A percentile compares a stretch with the other conserved stretches of the same genome.
These are phyloP conservation scores for Channa striata DNA, from an alignment of 2,797 vertebrate genomes.

Conservation along the genomic window DNA sequence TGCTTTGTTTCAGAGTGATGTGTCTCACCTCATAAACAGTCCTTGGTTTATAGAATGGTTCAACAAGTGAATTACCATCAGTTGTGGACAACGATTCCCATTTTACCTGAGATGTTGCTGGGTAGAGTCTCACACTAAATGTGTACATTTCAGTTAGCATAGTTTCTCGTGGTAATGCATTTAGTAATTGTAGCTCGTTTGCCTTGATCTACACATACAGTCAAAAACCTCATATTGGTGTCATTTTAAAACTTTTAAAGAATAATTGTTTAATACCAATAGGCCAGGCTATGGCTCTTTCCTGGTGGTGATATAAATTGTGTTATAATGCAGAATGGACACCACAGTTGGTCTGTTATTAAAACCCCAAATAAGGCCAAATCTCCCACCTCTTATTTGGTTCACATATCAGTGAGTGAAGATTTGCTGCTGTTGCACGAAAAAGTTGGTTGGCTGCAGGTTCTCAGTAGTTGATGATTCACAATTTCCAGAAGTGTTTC, in stretches of 20 bases:
- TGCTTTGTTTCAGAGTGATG: too few species aligned
- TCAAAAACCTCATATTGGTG: too few species aligned
- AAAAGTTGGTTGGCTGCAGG: slow-evolving; percentile 20
- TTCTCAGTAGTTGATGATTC: slow-evolving; percentile 33
- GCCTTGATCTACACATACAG: not conserved
- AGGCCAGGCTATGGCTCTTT: not conserved
- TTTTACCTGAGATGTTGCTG: too few species aligned
- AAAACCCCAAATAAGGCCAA: slow-evolving; percentile 5
- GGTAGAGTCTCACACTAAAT: too few species aligned
- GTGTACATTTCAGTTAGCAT: too few species aligned
- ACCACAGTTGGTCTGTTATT: slow-evolving; percentile 6
- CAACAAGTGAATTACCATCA: too few species aligned
- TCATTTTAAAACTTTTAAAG: too few species aligned
- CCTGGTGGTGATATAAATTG: not conserved
- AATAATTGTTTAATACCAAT: too few species aligned
- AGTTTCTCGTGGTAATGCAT: too few species aligned
- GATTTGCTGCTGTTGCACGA: slow-evolving; percentile 31
- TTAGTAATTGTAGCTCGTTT: not conserved
- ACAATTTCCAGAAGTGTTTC: slow-evolving; percentile 21
- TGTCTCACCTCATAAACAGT: too few species aligned
- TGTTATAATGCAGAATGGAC: not conserved
- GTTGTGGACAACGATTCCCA: too few species aligned
- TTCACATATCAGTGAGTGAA: slow-evolving; percentile 21
- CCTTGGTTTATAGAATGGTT: too few species aligned
- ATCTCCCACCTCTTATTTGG: slow-evolving; percentile 12